A percentile compares a stretch with the other conserved stretches of the same genome.
These are phyloP conservation scores for Minunthozetes semirufus DNA, from an alignment of 2,888 invertebrate species.

Conservation along the genomic window DNA sequence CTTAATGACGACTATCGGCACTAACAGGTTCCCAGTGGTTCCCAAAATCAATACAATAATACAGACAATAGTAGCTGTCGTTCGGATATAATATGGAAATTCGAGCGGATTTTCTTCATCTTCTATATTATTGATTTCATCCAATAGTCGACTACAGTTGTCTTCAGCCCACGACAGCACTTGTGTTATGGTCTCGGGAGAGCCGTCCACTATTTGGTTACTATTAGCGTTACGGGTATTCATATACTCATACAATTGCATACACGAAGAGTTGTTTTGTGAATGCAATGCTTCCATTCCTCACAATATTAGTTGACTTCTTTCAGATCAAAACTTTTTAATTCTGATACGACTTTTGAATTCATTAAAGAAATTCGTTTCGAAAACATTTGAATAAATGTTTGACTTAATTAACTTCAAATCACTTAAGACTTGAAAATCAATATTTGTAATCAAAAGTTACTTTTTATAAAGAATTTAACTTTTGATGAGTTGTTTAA, in stretches of 20 bases:
- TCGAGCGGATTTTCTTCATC: background rate
- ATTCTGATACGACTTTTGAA: no score
- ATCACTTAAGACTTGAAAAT: no score
- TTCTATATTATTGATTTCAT: background rate
- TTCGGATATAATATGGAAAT: conserved; percentile 48
- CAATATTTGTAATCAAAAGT: no score
- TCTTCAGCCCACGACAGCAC: background rate
- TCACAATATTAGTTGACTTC: background rate
- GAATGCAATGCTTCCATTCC: background rate
- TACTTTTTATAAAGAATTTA: no score
- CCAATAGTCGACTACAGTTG: background rate
- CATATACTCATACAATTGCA: background rate
- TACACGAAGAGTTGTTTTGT: background rate
- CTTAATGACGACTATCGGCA: conserved; percentile 81
- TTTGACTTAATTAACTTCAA: no score
- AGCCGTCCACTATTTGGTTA: background rate
- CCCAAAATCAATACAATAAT: conserved; percentile 80
- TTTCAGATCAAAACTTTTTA: background rate
- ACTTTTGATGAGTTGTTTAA: no score
- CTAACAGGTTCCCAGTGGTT: conserved; percentile 85
- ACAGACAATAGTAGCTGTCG: conserved; percentile 75
- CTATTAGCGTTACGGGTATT: background rate
- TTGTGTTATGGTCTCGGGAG: background rate
- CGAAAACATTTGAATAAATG: no score
- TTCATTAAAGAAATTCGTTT: no score